Percentiles rank a stretch among this genome's conserved stretches.
Conservation (phyloP, 2,797 vertebrate species). For the Bradypodion pumilum region DNA sequence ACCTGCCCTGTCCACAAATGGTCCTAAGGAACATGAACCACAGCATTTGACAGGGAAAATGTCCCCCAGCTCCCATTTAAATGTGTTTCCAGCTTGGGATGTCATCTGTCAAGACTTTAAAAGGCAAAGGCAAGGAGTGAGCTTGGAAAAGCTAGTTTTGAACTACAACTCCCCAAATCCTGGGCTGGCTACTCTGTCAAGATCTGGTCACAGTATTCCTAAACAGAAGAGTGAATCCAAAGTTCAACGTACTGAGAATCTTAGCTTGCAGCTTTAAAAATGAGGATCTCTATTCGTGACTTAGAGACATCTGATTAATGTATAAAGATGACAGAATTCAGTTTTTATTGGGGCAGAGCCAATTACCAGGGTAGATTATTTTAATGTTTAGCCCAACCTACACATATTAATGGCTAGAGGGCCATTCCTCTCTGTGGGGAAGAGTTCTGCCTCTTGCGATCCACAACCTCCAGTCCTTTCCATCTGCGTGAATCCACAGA, state of each 20-base stretch:
- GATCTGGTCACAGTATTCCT: neutral
- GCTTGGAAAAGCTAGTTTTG: too few relatives aligned
- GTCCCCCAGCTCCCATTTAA: neutral
- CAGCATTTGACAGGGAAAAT: neutral
- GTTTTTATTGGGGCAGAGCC: neutral
- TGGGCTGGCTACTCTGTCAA: too few relatives aligned
- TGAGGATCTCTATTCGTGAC: neutral
- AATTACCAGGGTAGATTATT: neutral
- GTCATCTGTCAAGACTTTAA: too few relatives aligned
- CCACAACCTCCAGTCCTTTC: neutral
- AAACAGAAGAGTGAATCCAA: neutral
- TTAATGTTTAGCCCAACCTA: neutral
- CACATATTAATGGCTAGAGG: neutral
- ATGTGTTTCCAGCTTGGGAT: too few relatives aligned
- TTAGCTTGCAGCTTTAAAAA: neutral
- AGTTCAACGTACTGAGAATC: neutral
- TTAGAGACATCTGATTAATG: neutral
- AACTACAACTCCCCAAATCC: too few relatives aligned
- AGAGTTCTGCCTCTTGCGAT: neutral
- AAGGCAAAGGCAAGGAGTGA: neutral
- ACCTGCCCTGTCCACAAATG: neutral
- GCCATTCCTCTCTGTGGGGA: neutral
- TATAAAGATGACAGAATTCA: neutral
- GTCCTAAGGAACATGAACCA: neutral
- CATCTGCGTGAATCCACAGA: neutral